Evolutionary conservation across 2,888 invertebrate species (phyloP).

Genomic region (Flabesymbios commensalis): DNA sequence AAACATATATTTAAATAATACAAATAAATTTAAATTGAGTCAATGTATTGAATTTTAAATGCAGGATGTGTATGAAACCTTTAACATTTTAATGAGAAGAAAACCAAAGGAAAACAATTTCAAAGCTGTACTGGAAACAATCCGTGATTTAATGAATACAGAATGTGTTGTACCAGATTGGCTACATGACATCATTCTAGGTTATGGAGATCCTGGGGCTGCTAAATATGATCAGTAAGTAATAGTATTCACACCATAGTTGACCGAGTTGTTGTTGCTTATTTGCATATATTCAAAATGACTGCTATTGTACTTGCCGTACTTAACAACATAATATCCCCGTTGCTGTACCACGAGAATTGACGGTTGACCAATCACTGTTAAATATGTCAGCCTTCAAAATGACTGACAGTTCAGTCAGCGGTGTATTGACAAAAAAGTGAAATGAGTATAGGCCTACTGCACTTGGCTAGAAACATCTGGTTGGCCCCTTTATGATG

Average conservation of each 20-base stretch:
- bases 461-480: no score
- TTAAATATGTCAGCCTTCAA: no score
- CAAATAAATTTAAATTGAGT: neutral
- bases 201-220: constrained; percentile 96
- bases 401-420: no score
- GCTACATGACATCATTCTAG: constrained; percentile 79
- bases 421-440: no score
- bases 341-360: no score
- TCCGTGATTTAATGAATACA: constrained; percentile 97
- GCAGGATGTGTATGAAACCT: constrained; percentile 68
- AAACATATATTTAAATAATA: neutral
- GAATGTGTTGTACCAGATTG: constrained; percentile 64
- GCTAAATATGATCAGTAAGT: constrained; percentile 83
- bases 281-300: no score
- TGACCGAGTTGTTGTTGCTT: no score
- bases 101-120: constrained; percentile 99
- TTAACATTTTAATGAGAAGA: constrained; percentile 96
- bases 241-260: neutral
- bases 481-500: no score
- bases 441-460: no score
- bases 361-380: no score
- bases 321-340: no score
- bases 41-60: neutral
- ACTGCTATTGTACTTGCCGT: no score
- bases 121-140: constrained; percentile 98